Percentiles rank a stretch among this genome's conserved stretches.
Conservation (phyloP, 2,113 vertebrate species). For the Muntiacus muntjak region DNA sequence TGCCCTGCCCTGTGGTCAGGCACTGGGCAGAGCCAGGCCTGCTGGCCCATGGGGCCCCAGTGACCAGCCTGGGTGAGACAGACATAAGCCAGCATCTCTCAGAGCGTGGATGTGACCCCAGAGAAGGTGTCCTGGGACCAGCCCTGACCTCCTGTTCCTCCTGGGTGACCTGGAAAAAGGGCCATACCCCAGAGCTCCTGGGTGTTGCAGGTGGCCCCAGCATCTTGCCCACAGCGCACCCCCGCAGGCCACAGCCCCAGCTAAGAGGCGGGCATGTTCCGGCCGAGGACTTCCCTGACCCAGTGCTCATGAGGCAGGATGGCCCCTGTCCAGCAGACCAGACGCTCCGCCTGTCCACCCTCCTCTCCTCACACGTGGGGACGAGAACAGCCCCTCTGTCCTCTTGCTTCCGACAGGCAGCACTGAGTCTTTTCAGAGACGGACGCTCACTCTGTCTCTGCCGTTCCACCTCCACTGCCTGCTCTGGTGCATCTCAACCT, state of each 20-base stretch:
- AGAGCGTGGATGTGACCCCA: background rate
- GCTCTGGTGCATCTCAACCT: background rate
- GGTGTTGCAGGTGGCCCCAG: background rate
- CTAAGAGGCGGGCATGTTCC: background rate
- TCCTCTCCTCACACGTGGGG: background rate
- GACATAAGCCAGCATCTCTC: background rate
- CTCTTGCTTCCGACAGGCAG: background rate
- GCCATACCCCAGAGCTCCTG: background rate
- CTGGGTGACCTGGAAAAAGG: background rate
- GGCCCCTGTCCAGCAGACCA: background rate
- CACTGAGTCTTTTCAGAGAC: background rate
- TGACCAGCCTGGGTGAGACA: background rate
- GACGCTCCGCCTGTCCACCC: background rate
- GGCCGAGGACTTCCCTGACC: background rate
- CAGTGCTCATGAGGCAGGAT: background rate
- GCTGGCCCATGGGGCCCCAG: background rate
- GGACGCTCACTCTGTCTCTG: background rate
- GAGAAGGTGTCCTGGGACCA: background rate
- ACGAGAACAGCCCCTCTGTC: background rate
- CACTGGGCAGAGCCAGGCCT: background rate
- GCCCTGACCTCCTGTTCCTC: background rate
- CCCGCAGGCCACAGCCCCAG: background rate
- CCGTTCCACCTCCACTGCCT: background rate
- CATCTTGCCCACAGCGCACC: fast-evolving
- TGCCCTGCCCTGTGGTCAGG: fast-evolving